phyloP scores from a whole-genome alignment of 2,888 invertebrate species.

The Campoletis raptor region DNA sequence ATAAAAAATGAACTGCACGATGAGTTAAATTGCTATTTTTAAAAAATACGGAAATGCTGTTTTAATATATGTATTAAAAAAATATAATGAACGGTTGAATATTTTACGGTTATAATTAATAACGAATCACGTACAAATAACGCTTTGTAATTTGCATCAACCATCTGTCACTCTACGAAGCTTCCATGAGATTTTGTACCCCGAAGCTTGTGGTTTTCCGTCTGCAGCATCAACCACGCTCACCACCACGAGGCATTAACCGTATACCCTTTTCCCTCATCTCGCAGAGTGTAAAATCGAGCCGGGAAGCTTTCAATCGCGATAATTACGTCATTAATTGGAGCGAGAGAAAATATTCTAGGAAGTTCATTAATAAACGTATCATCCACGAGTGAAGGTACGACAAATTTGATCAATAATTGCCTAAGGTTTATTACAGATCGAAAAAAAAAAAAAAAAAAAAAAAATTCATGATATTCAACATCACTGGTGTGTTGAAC shows the following conservation, averaged over 20 bases:
- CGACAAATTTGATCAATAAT: conserved; percentile 17
- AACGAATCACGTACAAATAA: not conserved
- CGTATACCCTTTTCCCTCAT: conserved; percentile 24
- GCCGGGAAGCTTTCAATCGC: conserved; percentile 31
- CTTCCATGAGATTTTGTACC: conserved; percentile 19
- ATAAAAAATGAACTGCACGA: not conserved
- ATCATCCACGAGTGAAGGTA: conserved; percentile 6
- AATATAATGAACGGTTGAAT: not conserved
- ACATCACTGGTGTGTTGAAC: not conserved
- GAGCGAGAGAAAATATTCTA: conserved; percentile 18
- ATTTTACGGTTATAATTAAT: not conserved
- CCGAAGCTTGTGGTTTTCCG: conserved; percentile 34
- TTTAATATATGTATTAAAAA: not conserved
- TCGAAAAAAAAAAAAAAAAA: conserved; percentile 18
- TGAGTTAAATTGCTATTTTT: not conserved
- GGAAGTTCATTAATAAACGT: conserved; percentile 33
- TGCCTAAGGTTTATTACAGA: not conserved
- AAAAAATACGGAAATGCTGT: not conserved
- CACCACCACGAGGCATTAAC: conserved; percentile 40
- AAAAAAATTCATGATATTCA: not conserved
- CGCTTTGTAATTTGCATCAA: not conserved
- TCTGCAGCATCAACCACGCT: conserved; percentile 33
- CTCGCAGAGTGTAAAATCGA: conserved; percentile 34
- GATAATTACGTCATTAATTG: conserved; percentile 48
- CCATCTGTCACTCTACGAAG: not conserved